Conservation (phyloP, 2,888 invertebrate species). For the Plebejus argus region DNA sequence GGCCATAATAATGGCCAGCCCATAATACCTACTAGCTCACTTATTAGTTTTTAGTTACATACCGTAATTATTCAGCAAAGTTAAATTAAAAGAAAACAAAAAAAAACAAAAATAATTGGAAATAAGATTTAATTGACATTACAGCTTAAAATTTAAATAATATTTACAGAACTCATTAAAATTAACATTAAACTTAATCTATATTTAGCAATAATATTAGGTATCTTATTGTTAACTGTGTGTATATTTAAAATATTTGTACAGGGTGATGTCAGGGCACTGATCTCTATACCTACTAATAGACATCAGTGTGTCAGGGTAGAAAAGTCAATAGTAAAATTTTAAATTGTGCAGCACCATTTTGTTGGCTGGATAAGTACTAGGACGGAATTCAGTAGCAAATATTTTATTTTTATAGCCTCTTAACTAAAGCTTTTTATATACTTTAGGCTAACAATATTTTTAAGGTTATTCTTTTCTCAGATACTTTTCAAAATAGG, state of each 20-base stretch:
- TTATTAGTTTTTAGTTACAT: too few relatives aligned
- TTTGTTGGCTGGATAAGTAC: background rate
- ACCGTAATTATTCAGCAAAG: background rate
- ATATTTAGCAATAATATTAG: background rate
- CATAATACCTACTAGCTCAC: too few relatives aligned
- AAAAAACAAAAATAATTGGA: too few relatives aligned
- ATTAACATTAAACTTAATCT: constrained; percentile 9
- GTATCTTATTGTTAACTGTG: background rate
- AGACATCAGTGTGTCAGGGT: too few relatives aligned
- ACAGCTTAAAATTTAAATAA: background rate
- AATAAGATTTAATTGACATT: background rate
- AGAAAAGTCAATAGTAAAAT: background rate
- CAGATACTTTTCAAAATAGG: background rate
- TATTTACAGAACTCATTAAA: constrained; percentile 21
- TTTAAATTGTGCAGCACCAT: background rate
- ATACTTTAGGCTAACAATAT: background rate
- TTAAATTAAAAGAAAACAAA: background rate
- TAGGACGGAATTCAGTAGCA: background rate
- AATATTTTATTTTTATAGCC: background rate
- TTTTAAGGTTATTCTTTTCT: background rate
- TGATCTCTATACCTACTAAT: too few relatives aligned
- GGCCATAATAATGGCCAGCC: too few relatives aligned
- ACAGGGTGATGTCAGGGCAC: background rate
- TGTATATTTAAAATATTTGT: constrained; percentile 22
- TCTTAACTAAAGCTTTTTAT: background rate